Conservation (phyloP, 2,113 vertebrate species). For the Felis chaus region DNA sequence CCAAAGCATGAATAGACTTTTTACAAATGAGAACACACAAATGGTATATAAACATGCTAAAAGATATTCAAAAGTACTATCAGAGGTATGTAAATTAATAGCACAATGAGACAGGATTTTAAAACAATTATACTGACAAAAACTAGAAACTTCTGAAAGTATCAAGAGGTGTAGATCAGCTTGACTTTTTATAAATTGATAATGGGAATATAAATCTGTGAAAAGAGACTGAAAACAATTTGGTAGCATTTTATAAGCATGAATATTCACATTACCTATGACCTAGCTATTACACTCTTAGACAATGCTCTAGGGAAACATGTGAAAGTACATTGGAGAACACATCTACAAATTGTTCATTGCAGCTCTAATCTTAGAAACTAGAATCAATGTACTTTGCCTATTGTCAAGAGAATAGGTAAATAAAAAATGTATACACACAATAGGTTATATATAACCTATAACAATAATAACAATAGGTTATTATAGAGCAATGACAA, state of each 20-base stretch:
- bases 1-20: background rate
- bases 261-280: background rate
- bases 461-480: too few species aligned
- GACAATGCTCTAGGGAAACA: background rate
- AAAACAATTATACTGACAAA: background rate
- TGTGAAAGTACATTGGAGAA: background rate
- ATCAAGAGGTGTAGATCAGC: background rate
- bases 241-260: background rate
- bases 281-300: background rate
- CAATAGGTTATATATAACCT: background rate
- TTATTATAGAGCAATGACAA: background rate
- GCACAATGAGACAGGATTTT: background rate
- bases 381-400: background rate
- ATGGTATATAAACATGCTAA: background rate
- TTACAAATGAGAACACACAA: background rate
- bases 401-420: background rate
- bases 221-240: background rate
- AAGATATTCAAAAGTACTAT: background rate
- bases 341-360: background rate
- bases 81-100: background rate
- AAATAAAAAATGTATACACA: background rate
- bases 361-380: background rate
- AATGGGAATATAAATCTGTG: background rate
- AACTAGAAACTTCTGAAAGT: background rate
- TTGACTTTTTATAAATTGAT: background rate